Conservation (phyloP, 1,140 invertebrate genomes). For the Brachionus manjavacas region DNA sequence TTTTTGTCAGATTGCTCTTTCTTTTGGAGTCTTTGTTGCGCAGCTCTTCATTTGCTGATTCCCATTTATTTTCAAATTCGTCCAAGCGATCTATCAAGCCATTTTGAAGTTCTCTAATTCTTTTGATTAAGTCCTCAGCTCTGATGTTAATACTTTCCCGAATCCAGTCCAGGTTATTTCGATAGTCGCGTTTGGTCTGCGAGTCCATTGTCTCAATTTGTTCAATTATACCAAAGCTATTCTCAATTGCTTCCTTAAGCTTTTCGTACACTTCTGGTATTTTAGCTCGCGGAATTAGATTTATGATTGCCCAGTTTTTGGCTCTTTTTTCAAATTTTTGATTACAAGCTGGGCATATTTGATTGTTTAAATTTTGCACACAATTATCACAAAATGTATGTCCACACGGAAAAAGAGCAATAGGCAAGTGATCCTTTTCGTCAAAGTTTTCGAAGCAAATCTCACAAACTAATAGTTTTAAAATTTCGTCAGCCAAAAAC, state of each 20-base stretch:
- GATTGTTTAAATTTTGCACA: slow-evolving; percentile 31
- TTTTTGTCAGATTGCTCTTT: background rate
- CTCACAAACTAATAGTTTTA: slow-evolving; percentile 35
- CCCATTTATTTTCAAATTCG: slow-evolving; percentile 21
- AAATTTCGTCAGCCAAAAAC: slow-evolving; percentile 32
- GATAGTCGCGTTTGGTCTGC: background rate
- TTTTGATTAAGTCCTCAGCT: background rate
- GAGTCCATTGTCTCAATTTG: background rate
- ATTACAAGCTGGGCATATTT: slow-evolving; percentile 31
- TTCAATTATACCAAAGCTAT: background rate
- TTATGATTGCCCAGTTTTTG: slow-evolving; percentile 40
- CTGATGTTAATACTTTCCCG: slow-evolving; percentile 7
- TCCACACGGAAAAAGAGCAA: background rate
- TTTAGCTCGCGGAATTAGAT: slow-evolving; percentile 14
- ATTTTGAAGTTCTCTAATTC: background rate
- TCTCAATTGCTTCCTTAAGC: background rate
- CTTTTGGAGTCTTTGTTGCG: background rate
- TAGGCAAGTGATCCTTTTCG: slow-evolving; percentile 30
- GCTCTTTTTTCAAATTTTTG: background rate
- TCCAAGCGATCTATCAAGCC: background rate
- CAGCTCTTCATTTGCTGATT: background rate
- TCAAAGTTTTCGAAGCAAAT: slow-evolving; percentile 33
- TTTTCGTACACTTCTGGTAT: slow-evolving; percentile 15
- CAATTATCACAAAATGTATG: slow-evolving; percentile 32
- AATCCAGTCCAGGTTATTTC: slow-evolving; percentile 8